These are phyloP conservation scores for Myripristis murdjan DNA, from an alignment of 2,797 vertebrate genomes.

Conservation along the genomic window DNA sequence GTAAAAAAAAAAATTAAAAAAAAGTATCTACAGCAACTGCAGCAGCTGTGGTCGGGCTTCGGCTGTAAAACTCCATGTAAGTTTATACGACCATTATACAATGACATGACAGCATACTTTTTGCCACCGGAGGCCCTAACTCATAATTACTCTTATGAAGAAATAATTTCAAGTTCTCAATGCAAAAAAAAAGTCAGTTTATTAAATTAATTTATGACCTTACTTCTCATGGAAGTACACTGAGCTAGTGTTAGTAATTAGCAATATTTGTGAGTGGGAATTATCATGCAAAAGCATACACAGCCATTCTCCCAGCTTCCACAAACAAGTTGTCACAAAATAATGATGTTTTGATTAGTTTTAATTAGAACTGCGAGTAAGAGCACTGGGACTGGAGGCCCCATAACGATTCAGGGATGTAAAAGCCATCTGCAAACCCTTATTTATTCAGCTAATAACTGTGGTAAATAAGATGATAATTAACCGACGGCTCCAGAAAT, in stretches of 20 bases:
- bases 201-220: too few species aligned
- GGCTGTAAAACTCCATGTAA: too few species aligned
- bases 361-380: conserved; percentile 95
- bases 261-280: conserved; percentile 67
- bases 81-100: too few species aligned
- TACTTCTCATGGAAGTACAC: conserved; percentile 1
- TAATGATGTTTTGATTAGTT: conserved; percentile 95
- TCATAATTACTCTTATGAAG: too few species aligned
- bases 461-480: conserved; percentile 64
- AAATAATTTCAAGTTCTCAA: too few species aligned
- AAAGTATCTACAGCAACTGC: too few species aligned
- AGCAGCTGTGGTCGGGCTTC: too few species aligned
- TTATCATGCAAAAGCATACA: conserved; percentile 92
- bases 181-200: too few species aligned
- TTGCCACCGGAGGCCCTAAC: too few species aligned
- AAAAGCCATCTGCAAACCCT: conserved; percentile 85
- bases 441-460: conserved; percentile 67
- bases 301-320: conserved; percentile 88
- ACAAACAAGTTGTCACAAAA: conserved; percentile 93
- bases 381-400: conserved; percentile 75
- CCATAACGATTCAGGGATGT: conserved; percentile 90
- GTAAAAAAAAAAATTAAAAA: too few species aligned
- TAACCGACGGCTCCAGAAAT: conserved; percentile 88
- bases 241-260: conserved; percentile 32
- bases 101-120: too few species aligned